These are phyloP conservation scores for Meandrusa payeni DNA, from an alignment of 2,888 invertebrate genomes.

Conservation along the genomic window DNA sequence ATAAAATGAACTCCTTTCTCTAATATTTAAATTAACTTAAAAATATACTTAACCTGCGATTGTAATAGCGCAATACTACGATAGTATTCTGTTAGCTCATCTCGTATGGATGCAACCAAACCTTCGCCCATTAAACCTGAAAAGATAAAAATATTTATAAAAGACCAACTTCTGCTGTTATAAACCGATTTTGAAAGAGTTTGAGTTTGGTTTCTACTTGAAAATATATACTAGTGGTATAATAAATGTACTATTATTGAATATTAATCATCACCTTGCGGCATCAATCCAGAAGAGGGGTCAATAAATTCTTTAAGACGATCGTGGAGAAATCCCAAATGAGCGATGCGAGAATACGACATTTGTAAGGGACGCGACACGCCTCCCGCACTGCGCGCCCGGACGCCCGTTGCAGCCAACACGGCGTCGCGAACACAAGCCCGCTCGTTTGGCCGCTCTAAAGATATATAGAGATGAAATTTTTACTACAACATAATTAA, in stretches of 20 bases:
- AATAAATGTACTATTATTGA: too few species aligned
- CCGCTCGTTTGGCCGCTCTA: constrained; percentile 49
- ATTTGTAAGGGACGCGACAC: constrained; percentile 77
- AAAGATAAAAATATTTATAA: constrained; percentile 24
- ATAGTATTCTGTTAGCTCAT: constrained; percentile 93
- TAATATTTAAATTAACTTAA: too few species aligned
- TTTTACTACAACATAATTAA: neutral
- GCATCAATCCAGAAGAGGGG: constrained; percentile 83
- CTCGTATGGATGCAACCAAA: constrained; percentile 90
- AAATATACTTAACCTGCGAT: constrained; percentile 86
- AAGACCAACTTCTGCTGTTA: too few species aligned
- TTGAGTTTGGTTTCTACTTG: too few species aligned
- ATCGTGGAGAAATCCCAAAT: constrained; percentile 93
- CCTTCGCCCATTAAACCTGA: constrained; percentile 91
- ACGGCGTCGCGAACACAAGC: constrained; percentile 87
- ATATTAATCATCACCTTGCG: constrained; percentile 62
- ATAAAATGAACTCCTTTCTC: too few species aligned
- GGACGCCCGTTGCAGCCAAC: constrained; percentile 93
- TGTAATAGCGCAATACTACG: constrained; percentile 93
- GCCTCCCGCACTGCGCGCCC: constrained; percentile 82
- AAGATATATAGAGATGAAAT: constrained; percentile 2
- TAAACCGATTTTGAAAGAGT: too few species aligned
- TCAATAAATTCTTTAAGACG: constrained; percentile 90
- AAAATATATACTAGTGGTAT: too few species aligned
- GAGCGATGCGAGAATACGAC: constrained; percentile 88